Conservation (phyloP, 2,888 invertebrate species). For the Chrysina gloriosa region DNA sequence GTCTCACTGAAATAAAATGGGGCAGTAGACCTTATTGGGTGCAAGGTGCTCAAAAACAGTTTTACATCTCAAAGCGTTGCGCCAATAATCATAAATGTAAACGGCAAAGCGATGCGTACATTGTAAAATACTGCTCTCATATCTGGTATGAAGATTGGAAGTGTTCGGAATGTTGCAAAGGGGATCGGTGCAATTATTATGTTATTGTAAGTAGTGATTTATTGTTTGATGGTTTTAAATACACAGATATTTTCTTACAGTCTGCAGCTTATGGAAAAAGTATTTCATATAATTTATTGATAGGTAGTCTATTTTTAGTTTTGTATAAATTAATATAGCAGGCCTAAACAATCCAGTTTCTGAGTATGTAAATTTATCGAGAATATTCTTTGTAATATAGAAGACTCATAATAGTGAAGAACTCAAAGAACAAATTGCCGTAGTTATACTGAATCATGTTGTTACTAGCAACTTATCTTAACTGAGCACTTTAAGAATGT, state of each 20-base stretch:
- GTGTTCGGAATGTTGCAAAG: slow-evolving; percentile 95
- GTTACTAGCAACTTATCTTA: too few species aligned
- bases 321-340: neutral
- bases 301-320: neutral
- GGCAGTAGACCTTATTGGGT: slow-evolving; percentile 97
- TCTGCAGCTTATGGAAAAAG: slow-evolving; percentile 1
- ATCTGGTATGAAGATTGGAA: slow-evolving; percentile 98
- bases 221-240: neutral
- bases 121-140: slow-evolving; percentile 85
- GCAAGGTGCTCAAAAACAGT: slow-evolving; percentile 91
- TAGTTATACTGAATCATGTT: too few species aligned
- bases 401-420: too few species aligned
- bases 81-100: slow-evolving; percentile 85
- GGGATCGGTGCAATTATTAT: slow-evolving; percentile 95
- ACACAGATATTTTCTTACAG: slow-evolving; percentile 18
- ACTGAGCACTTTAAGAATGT: too few species aligned
- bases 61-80: slow-evolving; percentile 92
- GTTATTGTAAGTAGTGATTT: slow-evolving; percentile 93
- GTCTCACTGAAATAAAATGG: slow-evolving; percentile 92
- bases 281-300: neutral
- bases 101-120: slow-evolving; percentile 74
- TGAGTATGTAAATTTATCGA: too few species aligned
- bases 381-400: too few species aligned
- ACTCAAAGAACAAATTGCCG: too few species aligned
- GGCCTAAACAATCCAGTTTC: neutral